These are phyloP conservation scores for Rhyacichthys aspro DNA, from an alignment of 2,797 vertebrate genomes.

Conservation along the genomic window DNA sequence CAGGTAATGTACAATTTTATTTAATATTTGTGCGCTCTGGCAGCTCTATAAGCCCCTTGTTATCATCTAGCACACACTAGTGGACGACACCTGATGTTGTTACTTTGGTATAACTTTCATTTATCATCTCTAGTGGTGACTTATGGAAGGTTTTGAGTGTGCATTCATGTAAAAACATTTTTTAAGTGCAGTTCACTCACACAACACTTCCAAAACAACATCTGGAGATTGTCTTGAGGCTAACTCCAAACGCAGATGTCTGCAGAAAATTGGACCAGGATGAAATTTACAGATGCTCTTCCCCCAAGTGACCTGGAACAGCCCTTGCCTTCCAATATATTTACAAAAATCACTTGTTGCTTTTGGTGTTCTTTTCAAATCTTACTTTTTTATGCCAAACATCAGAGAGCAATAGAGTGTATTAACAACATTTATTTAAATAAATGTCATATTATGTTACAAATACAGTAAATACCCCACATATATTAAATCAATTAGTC, in stretches of 20 bases:
- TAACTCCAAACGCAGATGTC: conserved; percentile 57
- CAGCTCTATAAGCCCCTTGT: not conserved
- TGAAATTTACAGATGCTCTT: conserved; percentile 63
- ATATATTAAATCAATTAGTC: conserved; percentile 62
- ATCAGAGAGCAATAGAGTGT: conserved; percentile 22
- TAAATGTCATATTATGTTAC: conserved; percentile 51
- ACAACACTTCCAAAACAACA: conserved; percentile 25
- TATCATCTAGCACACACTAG: conserved; percentile 7
- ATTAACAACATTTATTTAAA: conserved; percentile 73
- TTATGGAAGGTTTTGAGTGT: not conserved
- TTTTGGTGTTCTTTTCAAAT: too few species aligned
- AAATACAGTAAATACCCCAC: conserved; percentile 5
- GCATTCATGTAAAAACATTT: not conserved
- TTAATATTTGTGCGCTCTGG: not conserved
- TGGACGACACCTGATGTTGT: not conserved
- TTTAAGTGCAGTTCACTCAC: not conserved
- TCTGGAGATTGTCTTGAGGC: conserved; percentile 65
- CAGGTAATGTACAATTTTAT: too few species aligned
- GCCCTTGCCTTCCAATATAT: conserved; percentile 41
- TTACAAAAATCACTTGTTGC: conserved; percentile 22
- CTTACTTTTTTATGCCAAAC: not conserved
- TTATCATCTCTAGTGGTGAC: not conserved
- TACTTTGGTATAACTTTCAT: not conserved
- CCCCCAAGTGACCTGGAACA: conserved; percentile 27
- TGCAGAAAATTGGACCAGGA: conserved; percentile 46